Evolutionary conservation across 2,113 vertebrate species (phyloP).

Genomic region (Canis aureus): DNA sequence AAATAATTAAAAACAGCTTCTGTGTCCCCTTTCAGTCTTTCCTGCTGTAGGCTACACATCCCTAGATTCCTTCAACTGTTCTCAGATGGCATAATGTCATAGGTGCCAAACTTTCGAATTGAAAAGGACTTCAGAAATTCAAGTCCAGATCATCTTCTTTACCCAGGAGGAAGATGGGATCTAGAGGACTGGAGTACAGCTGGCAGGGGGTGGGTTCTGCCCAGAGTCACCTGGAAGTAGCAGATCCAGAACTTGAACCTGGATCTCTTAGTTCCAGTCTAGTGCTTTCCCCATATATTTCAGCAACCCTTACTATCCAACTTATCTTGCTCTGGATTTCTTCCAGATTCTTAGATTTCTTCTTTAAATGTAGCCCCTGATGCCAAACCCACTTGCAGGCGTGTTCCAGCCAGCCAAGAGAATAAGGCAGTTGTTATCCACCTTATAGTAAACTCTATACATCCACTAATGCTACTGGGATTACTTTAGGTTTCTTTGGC

Average conservation of each 20-base stretch:
- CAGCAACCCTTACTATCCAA: not conserved
- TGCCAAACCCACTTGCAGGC: not conserved
- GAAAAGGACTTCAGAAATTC: conserved; percentile 7
- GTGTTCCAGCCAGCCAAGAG: not conserved
- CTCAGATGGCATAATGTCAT: not conserved
- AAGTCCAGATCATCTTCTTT: not conserved
- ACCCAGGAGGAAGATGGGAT: not conserved
- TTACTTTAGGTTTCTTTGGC: conserved; percentile 30
- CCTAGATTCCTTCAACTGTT: not conserved
- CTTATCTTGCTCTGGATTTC: not conserved
- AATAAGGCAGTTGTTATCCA: not conserved
- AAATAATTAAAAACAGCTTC: conserved; percentile 32
- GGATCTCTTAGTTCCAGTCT: not conserved
- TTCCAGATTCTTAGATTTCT: not conserved
- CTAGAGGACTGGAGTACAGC: not conserved
- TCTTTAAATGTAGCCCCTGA: not conserved
- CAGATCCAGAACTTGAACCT: not conserved
- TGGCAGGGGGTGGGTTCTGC: not conserved
- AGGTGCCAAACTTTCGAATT: not conserved
- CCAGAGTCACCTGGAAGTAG: not conserved
- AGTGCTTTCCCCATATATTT: not conserved
- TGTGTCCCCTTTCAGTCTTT: not conserved
- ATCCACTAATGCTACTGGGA: not conserved
- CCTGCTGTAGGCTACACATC: not conserved
- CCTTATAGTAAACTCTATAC: not conserved